Base-by-base conservation (phyloP, 2,888 invertebrate species). In the Cephus rjabovi region DNA sequence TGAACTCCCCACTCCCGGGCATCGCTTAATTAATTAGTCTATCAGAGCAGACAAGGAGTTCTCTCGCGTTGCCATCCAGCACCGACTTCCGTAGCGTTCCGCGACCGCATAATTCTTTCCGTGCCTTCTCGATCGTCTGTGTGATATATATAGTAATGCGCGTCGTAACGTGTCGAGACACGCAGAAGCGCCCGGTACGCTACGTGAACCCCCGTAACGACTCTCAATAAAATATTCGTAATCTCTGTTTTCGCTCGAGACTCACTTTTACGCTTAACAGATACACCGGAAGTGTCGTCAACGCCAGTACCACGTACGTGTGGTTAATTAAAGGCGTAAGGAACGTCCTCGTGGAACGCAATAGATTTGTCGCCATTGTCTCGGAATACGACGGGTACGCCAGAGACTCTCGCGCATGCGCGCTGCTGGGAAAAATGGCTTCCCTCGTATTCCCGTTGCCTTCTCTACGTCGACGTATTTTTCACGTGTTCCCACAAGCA, bases 21-120 rank as follows among this genome's bases (percentile, higher is more conserved):
- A 56, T 56, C 56, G 23, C 56, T 79, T 84, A 86, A 87, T 87
- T 87, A 87, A 87, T 87, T 87, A 87, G 84, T 82, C 83, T 77
- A 56, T 56, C 56, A 56, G 23, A 56, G 56, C 56, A 56, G 56
- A 56, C 23, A 56, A 56, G 56, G 56, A 23, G 23, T 56, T 56
- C 23, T 56, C 23, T 56, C 23, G 56, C 23, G 56, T 23, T 56
- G 56, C 56, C 15, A 23, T 56, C 56, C 23, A 56, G 56, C 56
- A 23, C 56, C 56, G 56, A 56, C 83, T 80, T 79, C 84, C 80
- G 80, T 76, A 76, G 83, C 85, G 83, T 84, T 87, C 85, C 85
- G 83, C 85, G 83, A 81, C 75, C 83, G 82, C 81, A 85, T 83
- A 76, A 81, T 81, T 84, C 83, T 85, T 85, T 84, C 74, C 80